Base-by-base conservation (phyloP, 2,888 invertebrate species). In the Erebia palarica region DNA sequence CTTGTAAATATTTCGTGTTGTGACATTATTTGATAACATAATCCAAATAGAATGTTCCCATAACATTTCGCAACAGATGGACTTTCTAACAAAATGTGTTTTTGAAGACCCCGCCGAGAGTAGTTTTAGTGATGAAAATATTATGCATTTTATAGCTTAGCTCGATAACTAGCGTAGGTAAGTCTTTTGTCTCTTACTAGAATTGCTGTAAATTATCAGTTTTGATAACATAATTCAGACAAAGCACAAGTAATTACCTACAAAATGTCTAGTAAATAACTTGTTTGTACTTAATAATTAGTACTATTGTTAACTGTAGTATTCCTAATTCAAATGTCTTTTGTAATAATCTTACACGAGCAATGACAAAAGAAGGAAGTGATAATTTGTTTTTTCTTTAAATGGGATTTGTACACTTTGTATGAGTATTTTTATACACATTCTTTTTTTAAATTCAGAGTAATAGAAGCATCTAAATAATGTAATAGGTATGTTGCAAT, bases 51-150 rank as follows among this genome's bases (percentile, higher is more conserved):
- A 42, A 55, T 55, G 65, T 42, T 53, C 42, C 51, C 36, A 1
- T 65, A 55, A 7, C 18, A 65, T 42, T 36, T 16, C 42, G 7
- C 36, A 55, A 65, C 13, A 10, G 8, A 55, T 53, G 16, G 42
- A 36, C 53, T 36, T 53, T 11, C 36, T 18, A 53, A 16, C 14
- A 36, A 53, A 55, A 65, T 64, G 69, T 68, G 36, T 68, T 55
- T 16, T 63, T 69, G 14, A 57, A 63, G 16, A 63, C 18, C 47
- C 63, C 69, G 70, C 72, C 74, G 69, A 72, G 63, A 64, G 11
- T 7, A 9, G 7, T 63, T 63, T 13, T 64, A 69, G 73, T 66
- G 66, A 69, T 64, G 36, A 67, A 51, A 68, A 68, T 65, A 42
- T 7, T 36, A 36, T 55, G 59, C 57, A 69, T 72, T 72, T 70